These are phyloP conservation scores for Drosophila hawaiiensis DNA, from an alignment of 2,888 invertebrate genomes.

Conservation along the genomic window DNA sequence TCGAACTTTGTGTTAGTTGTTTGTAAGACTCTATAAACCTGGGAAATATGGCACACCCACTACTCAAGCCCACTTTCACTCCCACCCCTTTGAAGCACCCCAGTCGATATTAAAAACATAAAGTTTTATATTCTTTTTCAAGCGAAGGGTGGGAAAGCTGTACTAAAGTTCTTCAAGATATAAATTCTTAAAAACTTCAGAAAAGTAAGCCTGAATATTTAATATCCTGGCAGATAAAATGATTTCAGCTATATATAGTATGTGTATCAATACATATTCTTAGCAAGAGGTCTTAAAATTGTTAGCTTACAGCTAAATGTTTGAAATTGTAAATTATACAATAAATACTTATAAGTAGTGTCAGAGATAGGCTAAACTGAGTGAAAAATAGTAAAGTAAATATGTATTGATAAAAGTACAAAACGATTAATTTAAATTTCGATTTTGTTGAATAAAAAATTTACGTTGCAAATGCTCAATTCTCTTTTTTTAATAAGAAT, in stretches of 20 bases:
- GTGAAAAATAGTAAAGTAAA: not conserved
- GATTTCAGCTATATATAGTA: not conserved
- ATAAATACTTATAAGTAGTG: not conserved
- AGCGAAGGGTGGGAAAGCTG: not conserved
- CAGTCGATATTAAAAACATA: constrained; percentile 65
- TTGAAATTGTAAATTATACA: not conserved
- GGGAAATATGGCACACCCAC: constrained; percentile 50
- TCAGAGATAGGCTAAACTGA: not conserved
- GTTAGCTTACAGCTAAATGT: not conserved
- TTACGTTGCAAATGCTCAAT: not conserved
- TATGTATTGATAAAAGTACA: not conserved
- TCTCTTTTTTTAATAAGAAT: not conserved
- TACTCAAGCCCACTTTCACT: not conserved
- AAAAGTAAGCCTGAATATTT: not conserved
- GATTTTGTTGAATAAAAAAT: not conserved
- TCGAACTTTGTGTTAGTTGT: constrained; percentile 58
- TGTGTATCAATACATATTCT: not conserved
- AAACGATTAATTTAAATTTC: not conserved
- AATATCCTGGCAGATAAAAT: not conserved
- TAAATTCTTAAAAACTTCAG: not conserved
- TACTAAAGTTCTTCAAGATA: not conserved
- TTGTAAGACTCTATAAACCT: constrained; percentile 37
- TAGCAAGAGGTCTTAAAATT: not conserved
- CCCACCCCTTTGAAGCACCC: not conserved
- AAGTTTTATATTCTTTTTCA: constrained; percentile 55